Evolutionary conservation across 53 echinoderm and acorn worm species (phyloP), one percentile per base, ranked within the genome.

Genomic region (Apostichopus leukothele): DNA sequence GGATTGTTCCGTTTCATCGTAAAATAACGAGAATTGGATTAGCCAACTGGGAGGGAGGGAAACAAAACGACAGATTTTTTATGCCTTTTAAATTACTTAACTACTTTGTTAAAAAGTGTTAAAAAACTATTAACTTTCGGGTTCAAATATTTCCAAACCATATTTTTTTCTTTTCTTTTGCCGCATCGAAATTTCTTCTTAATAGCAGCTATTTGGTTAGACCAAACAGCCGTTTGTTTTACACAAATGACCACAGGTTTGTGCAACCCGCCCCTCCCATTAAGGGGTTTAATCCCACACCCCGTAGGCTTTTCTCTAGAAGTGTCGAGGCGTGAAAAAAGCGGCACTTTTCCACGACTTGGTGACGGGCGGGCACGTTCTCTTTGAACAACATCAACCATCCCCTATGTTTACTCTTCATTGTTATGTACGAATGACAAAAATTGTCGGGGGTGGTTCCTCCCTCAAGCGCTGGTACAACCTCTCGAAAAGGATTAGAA

Each of bases 241-340:
- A 81, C 55, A 81, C 81, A 59, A 81, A 81, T 81, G 81, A 81
- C 81, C 81, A 81, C 55, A 81, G 81, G 18, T 81, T 81, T 81
- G 81, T 55, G 51, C 55, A 81, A 81, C 81, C 81, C 81, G 81
- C 81, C 81, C 81, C 81, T 54, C 81, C 81, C 81, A 81, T 81
- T 81, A 81, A 55, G 54, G 55, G 20, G 81, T 54, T 57, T 81
- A 81, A 81, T 81, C 59, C 53, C 81, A 59, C 81, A 10, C 18
- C 81, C 60, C 51, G 81, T 81, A 20, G 81, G 81, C 81, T 20
- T 59, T 81, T 81, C 54, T 81, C 81, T 81, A 22, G 54, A 81
- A 51, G 81, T 81, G 81, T 81, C 19, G 81, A 81, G 8, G 55
- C 81, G 60, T 54, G 55, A 81, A 79, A 8, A 19, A 51, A 11